Evolutionary conservation across 2,888 invertebrate species (phyloP), one percentile per base, ranked within the genome.

Genomic region (Drosophila macrothrix): DNA sequence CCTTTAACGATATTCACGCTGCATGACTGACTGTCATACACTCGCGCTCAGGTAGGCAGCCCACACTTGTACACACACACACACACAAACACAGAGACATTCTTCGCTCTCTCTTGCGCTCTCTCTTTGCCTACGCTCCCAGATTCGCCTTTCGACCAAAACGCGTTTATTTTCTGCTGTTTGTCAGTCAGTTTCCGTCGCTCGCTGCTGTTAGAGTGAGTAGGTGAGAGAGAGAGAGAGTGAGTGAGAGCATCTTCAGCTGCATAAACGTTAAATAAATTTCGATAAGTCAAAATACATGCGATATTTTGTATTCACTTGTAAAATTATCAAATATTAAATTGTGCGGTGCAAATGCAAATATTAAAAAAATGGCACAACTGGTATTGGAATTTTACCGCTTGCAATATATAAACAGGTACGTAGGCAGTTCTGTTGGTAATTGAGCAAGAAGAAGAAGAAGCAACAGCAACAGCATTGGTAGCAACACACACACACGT

Each of bases 391-490:
- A 77, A 67, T 56, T 60, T 67, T 50, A 66, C 53, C 60, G 67
- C 62, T 72, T 62, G 61, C 63, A 75, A 64, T 73, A 71, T 43
- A 67, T 74, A 76, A 84, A 78, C 84, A 89, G 76, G 90, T 90
- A 88, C 88, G 88, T 88, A 78, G 90, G 88, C 88, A 88, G 73
- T 84, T 87, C 79, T 73, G 76, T 89, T 88, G 84, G 80, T 82
- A 89, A 80, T 85, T 89, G 83, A 84, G 72, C 76, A 85, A 86
- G 80, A 60, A 66, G 68, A 66, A 59, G 58, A 68, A 33, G 55
- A 66, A 80, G 80, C 70, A 63, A 43, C 33, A 75, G 61, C 50
- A 72, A 50, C 33, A 75, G 61, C 50, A 72, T 56, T 64, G 63
- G 58, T 46, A 67, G 56, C 54, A 67, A 71, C 33, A 35, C 33